phyloP scores from a whole-genome alignment of 1,140 invertebrate genomes.

The Trichoplusia ni region DNA sequence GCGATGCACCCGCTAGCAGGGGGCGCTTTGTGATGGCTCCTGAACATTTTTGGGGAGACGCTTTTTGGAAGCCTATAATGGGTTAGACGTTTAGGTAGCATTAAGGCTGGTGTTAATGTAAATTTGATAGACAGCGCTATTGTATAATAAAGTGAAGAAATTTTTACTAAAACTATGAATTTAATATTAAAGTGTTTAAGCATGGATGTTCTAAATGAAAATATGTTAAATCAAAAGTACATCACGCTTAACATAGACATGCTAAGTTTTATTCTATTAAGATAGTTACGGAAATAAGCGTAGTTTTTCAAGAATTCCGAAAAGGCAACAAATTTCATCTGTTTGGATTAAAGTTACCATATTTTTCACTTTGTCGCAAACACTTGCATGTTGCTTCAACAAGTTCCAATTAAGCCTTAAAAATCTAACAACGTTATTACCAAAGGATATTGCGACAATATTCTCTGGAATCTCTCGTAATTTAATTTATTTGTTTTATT shows the following conservation, averaged over 20 bases:
- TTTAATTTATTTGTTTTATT: conserved; percentile 42
- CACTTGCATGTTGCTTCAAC: not conserved
- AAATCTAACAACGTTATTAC: conserved; percentile 9
- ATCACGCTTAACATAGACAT: too few species aligned
- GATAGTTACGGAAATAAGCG: too few species aligned
- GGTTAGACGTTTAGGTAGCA: conserved; percentile 14
- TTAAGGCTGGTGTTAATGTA: conserved; percentile 5
- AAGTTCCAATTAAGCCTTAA: conserved; percentile 7
- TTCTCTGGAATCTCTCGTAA: conserved; percentile 27
- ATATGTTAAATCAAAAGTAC: too few species aligned
- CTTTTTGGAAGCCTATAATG: conserved; percentile 17
- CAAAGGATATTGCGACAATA: conserved; percentile 26
- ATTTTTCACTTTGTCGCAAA: not conserved
- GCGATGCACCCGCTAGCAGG: conserved; percentile 20
- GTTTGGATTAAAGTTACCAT: not conserved
- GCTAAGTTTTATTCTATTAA: too few species aligned
- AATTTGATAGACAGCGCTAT: not conserved
- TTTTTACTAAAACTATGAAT: too few species aligned
- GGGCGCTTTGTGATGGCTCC: conserved; percentile 17
- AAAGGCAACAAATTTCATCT: too few species aligned
- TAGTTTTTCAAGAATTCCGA: too few species aligned
- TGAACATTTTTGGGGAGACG: conserved; percentile 22
- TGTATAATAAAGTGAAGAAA: too few species aligned
- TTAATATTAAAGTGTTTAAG: too few species aligned
- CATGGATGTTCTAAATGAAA: too few species aligned